Evolutionary conservation across 2,888 invertebrate genomes (phyloP), one percentile per base, ranked within the genome.

Genomic region (Epistrophella euchroma): DNA sequence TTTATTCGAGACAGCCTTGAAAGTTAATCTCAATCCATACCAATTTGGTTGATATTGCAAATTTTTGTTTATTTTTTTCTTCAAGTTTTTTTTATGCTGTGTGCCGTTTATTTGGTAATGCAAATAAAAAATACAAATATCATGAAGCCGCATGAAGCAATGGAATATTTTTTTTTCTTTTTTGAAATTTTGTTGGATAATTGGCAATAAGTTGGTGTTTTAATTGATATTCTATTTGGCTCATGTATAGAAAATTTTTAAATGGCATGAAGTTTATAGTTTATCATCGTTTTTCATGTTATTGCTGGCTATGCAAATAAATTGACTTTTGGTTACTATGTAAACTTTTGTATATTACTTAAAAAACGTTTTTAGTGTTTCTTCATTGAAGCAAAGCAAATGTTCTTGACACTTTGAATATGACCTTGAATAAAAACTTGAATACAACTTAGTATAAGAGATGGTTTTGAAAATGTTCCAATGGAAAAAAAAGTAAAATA

Each of bases 1-100:
- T 15, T 35, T 6, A 19, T 9, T 13, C 9, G 66, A 66, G 19
- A 68, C 68, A 68, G 52, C 50, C 68, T 68, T 68, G 68, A 37
- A 68, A 68, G 68, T 35, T 68, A 68, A 52, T 68, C 68, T 52
- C 68, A 68, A 68, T 68, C 50, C 68, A 68, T 68, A 68, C 52
- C 50, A 68, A 68, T 52, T 52, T 37, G 52, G 37, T 19, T 68
- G 35, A 35, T 37, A 68, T 50, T 66, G 32, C 32, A 68, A 37
- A 32, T 50, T 22, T 68, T 22, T 68, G 15, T 37, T 52, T 60
- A 17, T 58, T 37, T 35, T 35, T 32, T 37, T 22, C 4, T 35
- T 13, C 13, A 28, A 47, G 47, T 43, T 66, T 66, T 50, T 50
- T 10, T 2, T n/a, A 37, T 11, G 50, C 35, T 37, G 7, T 68